Conservation (phyloP, 2,888 invertebrate genomes). For the Drosophila incognita region DNA sequence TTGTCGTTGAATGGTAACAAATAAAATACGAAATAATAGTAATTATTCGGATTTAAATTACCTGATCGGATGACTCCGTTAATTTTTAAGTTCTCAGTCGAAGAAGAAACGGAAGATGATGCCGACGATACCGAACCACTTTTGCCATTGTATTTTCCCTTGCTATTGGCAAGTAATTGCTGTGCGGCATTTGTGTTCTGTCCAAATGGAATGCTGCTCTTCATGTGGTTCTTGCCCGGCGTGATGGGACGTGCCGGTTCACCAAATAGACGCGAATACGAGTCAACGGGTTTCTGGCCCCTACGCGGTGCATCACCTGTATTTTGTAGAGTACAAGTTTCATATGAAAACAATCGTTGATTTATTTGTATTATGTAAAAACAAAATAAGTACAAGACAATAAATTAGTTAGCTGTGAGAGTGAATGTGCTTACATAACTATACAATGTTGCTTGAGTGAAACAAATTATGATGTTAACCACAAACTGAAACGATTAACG, state of each 20-base stretch:
- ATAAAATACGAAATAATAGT: background rate
- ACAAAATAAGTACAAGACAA: slow-evolving; percentile 34
- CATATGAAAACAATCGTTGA: slow-evolving; percentile 8
- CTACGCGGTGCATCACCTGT: slow-evolving; percentile 84
- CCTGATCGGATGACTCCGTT: slow-evolving; percentile 83
- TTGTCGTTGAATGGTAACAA: background rate
- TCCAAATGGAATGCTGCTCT: slow-evolving; percentile 86
- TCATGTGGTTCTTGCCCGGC: slow-evolving; percentile 86
- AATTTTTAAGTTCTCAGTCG: slow-evolving; percentile 83
- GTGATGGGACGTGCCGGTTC: slow-evolving; percentile 86
- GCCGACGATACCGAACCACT: slow-evolving; percentile 83
- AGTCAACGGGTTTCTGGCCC: slow-evolving; percentile 85
- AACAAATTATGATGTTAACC: slow-evolving; percentile 7
- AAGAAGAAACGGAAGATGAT: slow-evolving; percentile 84
- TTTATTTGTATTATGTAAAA: slow-evolving; percentile 3
- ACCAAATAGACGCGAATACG: slow-evolving; percentile 87
- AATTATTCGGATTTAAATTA: slow-evolving; percentile 41
- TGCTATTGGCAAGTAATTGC: slow-evolving; percentile 76
- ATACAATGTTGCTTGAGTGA: slow-evolving; percentile 17
- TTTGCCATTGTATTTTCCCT: slow-evolving; percentile 82
- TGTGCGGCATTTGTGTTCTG: slow-evolving; percentile 82
- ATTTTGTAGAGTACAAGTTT: slow-evolving; percentile 13
- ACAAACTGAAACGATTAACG: slow-evolving; percentile 5
- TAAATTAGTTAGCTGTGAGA: slow-evolving; percentile 29
- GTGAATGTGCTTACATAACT: slow-evolving; percentile 7